These are phyloP conservation scores for Cephus cinctus DNA, from an alignment of 1,140 invertebrate genomes.

Conservation along the genomic window DNA sequence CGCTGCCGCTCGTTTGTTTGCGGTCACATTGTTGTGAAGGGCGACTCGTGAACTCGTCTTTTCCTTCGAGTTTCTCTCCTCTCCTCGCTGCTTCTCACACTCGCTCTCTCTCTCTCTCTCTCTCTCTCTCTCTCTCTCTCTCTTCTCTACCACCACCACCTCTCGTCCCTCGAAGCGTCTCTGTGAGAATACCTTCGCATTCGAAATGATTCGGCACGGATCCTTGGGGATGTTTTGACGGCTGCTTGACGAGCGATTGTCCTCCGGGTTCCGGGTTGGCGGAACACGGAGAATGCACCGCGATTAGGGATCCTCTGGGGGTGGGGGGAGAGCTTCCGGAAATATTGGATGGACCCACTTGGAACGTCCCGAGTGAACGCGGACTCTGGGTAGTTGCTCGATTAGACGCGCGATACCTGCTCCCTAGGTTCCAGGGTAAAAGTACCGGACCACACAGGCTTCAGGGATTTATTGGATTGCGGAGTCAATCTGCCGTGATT, in stretches of 20 bases:
- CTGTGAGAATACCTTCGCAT: slow-evolving; percentile 35
- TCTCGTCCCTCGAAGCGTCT: too few species aligned
- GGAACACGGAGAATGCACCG: too few species aligned
- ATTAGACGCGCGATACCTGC: too few species aligned
- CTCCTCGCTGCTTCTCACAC: slow-evolving; percentile 4
- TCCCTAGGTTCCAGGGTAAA: too few species aligned
- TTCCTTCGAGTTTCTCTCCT: neutral
- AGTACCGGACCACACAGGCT: slow-evolving; percentile 34
- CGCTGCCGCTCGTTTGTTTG: slow-evolving; percentile 55
- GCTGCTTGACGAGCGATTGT: slow-evolving; percentile 54
- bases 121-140: too few species aligned
- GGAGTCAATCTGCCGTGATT: slow-evolving; percentile 30
- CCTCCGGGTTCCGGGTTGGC: slow-evolving; percentile 20
- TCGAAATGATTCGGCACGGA: slow-evolving; percentile 43
- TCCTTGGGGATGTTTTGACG: slow-evolving; percentile 55
- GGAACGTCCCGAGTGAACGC: too few species aligned
- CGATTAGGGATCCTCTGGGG: too few species aligned
- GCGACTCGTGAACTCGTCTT: slow-evolving; percentile 20
- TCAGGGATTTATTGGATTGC: slow-evolving; percentile 30
- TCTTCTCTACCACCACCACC: too few species aligned
- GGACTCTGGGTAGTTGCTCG: too few species aligned
- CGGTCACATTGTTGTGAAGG: slow-evolving; percentile 48
- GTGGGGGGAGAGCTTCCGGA: too few species aligned
- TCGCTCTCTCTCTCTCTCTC: too few species aligned
- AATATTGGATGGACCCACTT: too few species aligned